These are phyloP conservation scores for Phylloscopus collybita DNA, from an alignment of 2,797 vertebrate species.

Conservation along the genomic window DNA sequence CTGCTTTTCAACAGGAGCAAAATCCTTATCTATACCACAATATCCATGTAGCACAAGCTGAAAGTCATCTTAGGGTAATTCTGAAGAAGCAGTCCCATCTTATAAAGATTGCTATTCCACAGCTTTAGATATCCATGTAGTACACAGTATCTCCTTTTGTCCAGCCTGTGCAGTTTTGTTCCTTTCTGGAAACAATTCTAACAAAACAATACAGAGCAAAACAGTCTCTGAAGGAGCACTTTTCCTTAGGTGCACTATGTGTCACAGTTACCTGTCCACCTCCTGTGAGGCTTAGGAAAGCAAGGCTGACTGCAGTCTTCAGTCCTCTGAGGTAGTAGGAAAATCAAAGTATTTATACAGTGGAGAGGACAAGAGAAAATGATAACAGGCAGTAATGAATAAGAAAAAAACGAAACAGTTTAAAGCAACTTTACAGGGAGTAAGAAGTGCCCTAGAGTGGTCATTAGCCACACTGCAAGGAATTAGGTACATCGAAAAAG, in stretches of 20 bases:
- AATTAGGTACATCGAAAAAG: constrained; percentile 3
- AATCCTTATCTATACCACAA: neutral
- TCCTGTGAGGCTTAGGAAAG: neutral
- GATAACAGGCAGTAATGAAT: neutral
- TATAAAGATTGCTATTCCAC: neutral
- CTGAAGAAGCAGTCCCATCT: neutral
- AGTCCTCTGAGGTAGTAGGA: neutral
- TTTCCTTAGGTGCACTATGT: neutral
- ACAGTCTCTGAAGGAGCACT: neutral
- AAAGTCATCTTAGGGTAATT: neutral
- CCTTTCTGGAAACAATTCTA: neutral
- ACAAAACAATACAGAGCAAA: neutral
- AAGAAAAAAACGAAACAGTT: neutral
- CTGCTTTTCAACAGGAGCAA: neutral
- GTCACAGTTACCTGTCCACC: neutral
- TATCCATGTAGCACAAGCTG: neutral
- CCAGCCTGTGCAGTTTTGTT: neutral
- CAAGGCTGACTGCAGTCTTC: neutral
- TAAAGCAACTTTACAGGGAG: constrained; percentile 34
- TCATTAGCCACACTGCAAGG: constrained; percentile 7
- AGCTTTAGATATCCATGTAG: neutral
- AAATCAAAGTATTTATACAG: neutral
- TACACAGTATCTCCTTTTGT: neutral
- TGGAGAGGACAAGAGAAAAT: neutral
- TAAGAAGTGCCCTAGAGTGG: constrained; percentile 24